phyloP scores from a whole-genome alignment of 1,140 invertebrate genomes.

The Drosophila triauraria region DNA sequence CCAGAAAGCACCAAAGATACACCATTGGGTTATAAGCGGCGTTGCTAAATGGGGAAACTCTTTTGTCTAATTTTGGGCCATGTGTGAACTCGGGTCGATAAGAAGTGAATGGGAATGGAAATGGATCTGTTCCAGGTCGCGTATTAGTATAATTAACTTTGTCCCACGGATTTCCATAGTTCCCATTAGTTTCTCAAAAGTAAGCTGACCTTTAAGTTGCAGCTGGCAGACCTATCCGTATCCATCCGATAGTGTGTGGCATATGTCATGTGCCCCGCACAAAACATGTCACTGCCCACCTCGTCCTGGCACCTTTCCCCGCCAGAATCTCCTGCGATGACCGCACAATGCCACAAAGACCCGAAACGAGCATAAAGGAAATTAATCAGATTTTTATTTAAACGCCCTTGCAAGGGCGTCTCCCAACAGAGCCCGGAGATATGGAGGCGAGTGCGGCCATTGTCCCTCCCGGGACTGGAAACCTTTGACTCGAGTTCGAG shows the following conservation, averaged over 20 bases:
- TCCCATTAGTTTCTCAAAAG: conserved; percentile 4
- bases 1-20: conserved; percentile 28
- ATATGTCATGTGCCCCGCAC: conserved; percentile 61
- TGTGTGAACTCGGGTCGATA: conserved; percentile 68
- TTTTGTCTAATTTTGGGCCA: conserved; percentile 70
- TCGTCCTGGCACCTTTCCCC: conserved; percentile 65
- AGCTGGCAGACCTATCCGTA: conserved; percentile 37
- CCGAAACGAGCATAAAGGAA: conserved; percentile 74
- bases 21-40: conserved; percentile 49
- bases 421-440: conserved; percentile 15
- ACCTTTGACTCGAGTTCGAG: conserved; percentile 43
- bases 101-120: conserved; percentile 52
- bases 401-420: conserved; percentile 65
- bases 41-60: conserved; percentile 60
- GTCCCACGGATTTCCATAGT: conserved; percentile 10
- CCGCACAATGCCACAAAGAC: conserved; percentile 70
- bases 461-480: conserved; percentile 57
- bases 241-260: conserved; percentile 23
- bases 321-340: conserved; percentile 14
- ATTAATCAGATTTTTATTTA: conserved; percentile 84
- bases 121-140: conserved; percentile 58
- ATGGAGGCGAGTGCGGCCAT: conserved; percentile 51
- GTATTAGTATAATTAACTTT: conserved; percentile 39
- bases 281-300: conserved; percentile 74
- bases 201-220: conserved; percentile 56